Evolutionary conservation across 2,888 invertebrate species (phyloP).

Genomic region (Chaetoderma sp.): DNA sequence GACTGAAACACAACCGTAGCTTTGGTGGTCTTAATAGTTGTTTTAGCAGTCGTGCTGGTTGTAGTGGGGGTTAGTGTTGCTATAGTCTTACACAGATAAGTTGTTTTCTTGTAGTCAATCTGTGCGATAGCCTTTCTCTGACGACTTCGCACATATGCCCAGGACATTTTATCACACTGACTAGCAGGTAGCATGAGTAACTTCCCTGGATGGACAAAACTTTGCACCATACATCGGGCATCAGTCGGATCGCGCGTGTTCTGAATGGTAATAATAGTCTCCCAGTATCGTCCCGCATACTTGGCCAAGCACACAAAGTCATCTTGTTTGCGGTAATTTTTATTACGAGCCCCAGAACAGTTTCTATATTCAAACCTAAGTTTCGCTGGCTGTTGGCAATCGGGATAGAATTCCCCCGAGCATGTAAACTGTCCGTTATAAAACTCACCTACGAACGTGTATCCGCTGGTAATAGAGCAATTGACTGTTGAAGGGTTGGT

Average conservation of each 20-base stretch:
- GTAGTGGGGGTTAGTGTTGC: slow-evolving; percentile 19
- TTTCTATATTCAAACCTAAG: slow-evolving; percentile 44
- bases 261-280: slow-evolving; percentile 48
- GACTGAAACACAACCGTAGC: too few species aligned
- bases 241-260: slow-evolving; percentile 40
- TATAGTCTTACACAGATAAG: slow-evolving; percentile 42
- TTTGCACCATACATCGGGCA: slow-evolving; percentile 48
- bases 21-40: too few species aligned
- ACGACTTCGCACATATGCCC: slow-evolving; percentile 43
- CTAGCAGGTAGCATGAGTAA: slow-evolving; percentile 43
- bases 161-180: slow-evolving; percentile 50
- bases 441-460: slow-evolving; percentile 40
- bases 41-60: too few species aligned
- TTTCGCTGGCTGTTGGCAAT: slow-evolving; percentile 44
- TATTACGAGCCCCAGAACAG: slow-evolving; percentile 27
- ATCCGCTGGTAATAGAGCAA: slow-evolving; percentile 45
- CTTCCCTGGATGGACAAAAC: slow-evolving; percentile 40
- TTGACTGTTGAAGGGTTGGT: slow-evolving; percentile 21
- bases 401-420: slow-evolving; percentile 46
- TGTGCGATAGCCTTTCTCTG: slow-evolving; percentile 39
- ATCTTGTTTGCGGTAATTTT: too few species aligned
- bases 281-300: slow-evolving; percentile 53
- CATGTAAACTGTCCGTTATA: slow-evolving; percentile 41
- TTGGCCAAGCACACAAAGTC: slow-evolving; percentile 49
- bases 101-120: slow-evolving; percentile 38